These are phyloP conservation scores for Oryzias sinensis DNA, from an alignment of 2,797 vertebrate species.

Conservation along the genomic window DNA sequence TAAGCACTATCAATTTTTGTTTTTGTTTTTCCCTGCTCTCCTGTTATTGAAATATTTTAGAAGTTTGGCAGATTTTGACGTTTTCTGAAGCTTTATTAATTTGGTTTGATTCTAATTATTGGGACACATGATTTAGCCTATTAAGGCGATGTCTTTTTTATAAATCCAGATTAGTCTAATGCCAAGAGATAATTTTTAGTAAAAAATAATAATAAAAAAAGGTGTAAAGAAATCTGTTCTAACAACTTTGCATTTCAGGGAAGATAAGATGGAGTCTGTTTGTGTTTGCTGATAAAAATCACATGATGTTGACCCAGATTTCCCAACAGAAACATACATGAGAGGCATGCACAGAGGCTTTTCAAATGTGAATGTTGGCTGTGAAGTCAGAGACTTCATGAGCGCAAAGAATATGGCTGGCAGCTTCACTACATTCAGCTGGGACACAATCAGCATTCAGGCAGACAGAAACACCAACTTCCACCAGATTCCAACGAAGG, in stretches of 20 bases:
- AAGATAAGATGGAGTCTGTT: neutral
- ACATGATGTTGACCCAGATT: slow-evolving; percentile 11
- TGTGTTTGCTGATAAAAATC: neutral
- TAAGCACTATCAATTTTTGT: slow-evolving; percentile 21
- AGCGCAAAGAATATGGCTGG: slow-evolving; percentile 35
- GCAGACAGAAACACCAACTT: slow-evolving; percentile 42
- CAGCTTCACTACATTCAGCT: slow-evolving; percentile 39
- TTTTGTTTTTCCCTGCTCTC: neutral
- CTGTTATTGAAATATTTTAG: slow-evolving; percentile 6
- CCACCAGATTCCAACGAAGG: slow-evolving; percentile 52
- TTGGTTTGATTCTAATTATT: too few relatives aligned
- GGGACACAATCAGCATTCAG: slow-evolving; percentile 47
- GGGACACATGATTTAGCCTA: too few relatives aligned
- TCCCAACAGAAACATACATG: slow-evolving; percentile 11
- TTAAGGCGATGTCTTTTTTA: too few relatives aligned
- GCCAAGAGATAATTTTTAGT: too few relatives aligned
- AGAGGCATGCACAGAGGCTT: neutral
- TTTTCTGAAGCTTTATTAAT: too few relatives aligned
- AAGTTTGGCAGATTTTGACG: too few relatives aligned
- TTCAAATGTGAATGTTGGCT: slow-evolving; percentile 20
- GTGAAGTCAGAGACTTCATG: slow-evolving; percentile 36
- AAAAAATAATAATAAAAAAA: too few relatives aligned
- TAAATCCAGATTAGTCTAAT: too few relatives aligned
- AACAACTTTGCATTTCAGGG: neutral
- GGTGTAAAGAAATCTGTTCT: too few relatives aligned